phyloP scores from a whole-genome alignment of 2,113 vertebrate species.

The Myanophis thanlyinensis region DNA sequence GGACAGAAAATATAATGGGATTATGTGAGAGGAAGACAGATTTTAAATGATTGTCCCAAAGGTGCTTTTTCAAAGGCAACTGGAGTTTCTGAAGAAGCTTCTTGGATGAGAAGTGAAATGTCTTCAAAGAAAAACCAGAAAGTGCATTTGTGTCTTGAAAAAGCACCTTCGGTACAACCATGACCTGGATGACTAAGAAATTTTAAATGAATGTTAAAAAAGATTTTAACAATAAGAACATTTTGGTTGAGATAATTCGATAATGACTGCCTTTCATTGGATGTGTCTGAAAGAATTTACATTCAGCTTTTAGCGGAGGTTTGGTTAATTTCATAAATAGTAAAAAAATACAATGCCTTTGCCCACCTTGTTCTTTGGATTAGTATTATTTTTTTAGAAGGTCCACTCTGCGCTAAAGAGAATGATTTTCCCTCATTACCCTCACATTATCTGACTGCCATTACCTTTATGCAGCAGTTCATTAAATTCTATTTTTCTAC shows the following conservation, averaged over 20 bases:
- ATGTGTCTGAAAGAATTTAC: neutral
- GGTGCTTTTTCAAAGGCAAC: too few relatives aligned
- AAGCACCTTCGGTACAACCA: too few relatives aligned
- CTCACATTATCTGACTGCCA: neutral
- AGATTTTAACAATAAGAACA: neutral
- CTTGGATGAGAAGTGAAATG: too few relatives aligned
- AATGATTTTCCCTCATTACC: neutral
- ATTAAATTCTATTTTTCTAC: conserved; percentile 35
- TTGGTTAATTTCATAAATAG: neutral
- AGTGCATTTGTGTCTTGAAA: too few relatives aligned
- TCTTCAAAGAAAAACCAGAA: too few relatives aligned
- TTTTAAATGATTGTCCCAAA: neutral
- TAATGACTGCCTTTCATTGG: neutral
- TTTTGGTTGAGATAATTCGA: neutral
- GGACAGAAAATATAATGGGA: neutral
- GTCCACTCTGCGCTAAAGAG: neutral
- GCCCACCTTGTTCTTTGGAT: neutral
- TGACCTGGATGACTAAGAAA: too few relatives aligned
- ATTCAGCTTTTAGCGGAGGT: neutral
- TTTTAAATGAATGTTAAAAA: neutral
- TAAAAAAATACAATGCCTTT: neutral
- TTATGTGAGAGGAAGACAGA: neutral
- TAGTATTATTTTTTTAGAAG: neutral
- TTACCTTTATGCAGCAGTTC: rapidly evolving
- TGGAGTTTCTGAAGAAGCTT: too few relatives aligned